These are phyloP conservation scores for Drosophila pseudoobscura DNA, from an alignment of 1,140 invertebrate genomes.

Conservation along the genomic window DNA sequence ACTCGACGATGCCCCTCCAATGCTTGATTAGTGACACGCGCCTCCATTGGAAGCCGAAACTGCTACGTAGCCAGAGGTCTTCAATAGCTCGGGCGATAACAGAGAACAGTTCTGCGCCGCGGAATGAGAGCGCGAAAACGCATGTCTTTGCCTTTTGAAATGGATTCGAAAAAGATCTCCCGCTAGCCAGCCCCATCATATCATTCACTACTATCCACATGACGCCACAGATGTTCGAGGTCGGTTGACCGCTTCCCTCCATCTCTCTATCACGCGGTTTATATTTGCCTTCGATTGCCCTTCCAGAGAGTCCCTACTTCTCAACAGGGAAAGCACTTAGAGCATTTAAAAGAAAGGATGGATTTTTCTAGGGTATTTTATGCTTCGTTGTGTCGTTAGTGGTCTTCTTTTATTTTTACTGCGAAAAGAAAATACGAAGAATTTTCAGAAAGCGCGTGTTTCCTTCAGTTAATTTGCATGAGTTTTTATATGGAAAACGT, in stretches of 20 bases:
- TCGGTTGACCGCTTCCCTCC: conserved; percentile 15
- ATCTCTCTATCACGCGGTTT: conserved; percentile 22
- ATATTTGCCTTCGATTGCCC: conserved; percentile 31
- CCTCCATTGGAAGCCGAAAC: conserved; percentile 30
- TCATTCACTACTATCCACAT: conserved; percentile 15
- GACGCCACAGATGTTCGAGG: conserved; percentile 38
- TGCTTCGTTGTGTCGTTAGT: conserved; percentile 1
- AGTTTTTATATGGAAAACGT: conserved; percentile 46
- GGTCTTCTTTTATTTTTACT: conserved; percentile 62
- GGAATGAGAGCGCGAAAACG: conserved; percentile 2
- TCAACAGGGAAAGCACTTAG: too few relatives aligned
- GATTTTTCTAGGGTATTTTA: conserved; percentile 6
- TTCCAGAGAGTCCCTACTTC: not conserved
- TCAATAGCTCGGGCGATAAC: conserved; percentile 34
- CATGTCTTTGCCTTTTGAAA: not conserved
- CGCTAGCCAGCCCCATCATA: not conserved
- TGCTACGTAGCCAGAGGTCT: conserved; percentile 33
- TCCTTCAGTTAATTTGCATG: conserved; percentile 16
- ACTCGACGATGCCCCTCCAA: conserved; percentile 32
- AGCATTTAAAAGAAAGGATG: too few relatives aligned
- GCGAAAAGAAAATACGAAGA: conserved; percentile 52
- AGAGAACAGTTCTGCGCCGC: not conserved
- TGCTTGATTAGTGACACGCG: conserved; percentile 65
- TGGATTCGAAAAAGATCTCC: too few relatives aligned
- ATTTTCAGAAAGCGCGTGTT: conserved; percentile 55